Percentiles rank a stretch among this genome's conserved stretches.
Conservation (phyloP, 2,113 vertebrate species). For the Dipodomys merriami region DNA sequence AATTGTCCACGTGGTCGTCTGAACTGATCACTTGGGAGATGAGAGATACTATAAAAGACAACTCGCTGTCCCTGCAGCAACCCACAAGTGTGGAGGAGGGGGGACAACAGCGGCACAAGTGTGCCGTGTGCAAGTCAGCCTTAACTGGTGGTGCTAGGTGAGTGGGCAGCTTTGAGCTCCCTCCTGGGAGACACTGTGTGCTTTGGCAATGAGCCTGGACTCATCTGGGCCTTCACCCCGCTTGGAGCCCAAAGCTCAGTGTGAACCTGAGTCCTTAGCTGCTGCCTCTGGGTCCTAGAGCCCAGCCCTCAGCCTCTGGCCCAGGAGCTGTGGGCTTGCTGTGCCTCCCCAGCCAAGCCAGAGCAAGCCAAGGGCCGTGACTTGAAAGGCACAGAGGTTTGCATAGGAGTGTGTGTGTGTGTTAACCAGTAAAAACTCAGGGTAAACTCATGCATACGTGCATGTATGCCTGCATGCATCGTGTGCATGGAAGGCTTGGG, state of each 20-base stretch:
- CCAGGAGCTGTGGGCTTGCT: background rate
- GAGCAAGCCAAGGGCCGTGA: too few species aligned
- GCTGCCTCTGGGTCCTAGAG: background rate
- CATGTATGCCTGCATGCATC: background rate
- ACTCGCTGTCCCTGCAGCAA: constrained; percentile 49
- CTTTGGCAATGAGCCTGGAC: background rate
- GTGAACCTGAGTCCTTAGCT: background rate
- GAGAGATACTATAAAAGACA: constrained; percentile 3
- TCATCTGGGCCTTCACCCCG: background rate
- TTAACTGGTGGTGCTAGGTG: background rate
- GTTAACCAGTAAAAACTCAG: constrained; percentile 10
- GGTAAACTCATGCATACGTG: constrained; percentile 17
- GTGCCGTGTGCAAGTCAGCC: constrained; percentile 25
- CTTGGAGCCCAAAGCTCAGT: background rate
- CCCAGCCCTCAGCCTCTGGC: background rate
- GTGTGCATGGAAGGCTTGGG: background rate
- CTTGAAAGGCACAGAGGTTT: constrained; percentile 67
- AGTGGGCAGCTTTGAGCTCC: constrained; percentile 33
- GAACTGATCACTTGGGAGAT: constrained; percentile 28
- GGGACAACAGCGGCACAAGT: background rate
- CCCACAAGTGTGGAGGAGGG: too few species aligned
- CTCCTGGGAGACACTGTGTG: background rate
- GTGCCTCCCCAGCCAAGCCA: background rate
- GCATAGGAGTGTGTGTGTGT: constrained; percentile 32
- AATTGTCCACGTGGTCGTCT: background rate